Conservation (phyloP, 2,797 vertebrate genomes). For the Galaxias olidus region DNA sequence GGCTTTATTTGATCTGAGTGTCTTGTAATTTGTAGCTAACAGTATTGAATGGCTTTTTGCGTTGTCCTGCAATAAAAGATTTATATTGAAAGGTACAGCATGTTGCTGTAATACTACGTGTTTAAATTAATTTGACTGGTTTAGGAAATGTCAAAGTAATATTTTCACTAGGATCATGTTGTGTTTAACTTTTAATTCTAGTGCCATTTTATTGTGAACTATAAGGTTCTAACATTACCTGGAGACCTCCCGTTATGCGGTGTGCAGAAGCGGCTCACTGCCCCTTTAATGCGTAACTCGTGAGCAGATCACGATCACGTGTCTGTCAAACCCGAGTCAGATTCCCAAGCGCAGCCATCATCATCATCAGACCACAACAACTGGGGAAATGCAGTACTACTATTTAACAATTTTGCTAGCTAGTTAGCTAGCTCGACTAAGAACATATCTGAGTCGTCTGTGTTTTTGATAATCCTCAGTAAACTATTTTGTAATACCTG, state of each 20-base stretch:
- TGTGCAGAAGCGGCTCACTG: no score
- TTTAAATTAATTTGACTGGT: background rate
- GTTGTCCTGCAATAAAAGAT: constrained; percentile 68
- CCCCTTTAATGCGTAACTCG: constrained; percentile 64
- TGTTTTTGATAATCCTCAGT: rapidly evolving
- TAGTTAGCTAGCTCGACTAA: background rate
- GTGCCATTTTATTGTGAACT: no score
- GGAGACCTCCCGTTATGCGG: no score
- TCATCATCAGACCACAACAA: constrained; percentile 28
- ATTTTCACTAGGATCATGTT: no score
- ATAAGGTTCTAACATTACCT: no score
- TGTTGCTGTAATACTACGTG: constrained; percentile 20
- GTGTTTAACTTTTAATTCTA: no score
- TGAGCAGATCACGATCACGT: constrained; percentile 63
- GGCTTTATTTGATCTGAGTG: constrained; percentile 39
- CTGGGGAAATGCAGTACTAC: background rate
- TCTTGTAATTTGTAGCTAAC: constrained; percentile 61
- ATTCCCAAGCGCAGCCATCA: constrained; percentile 47
- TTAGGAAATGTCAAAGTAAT: no score
- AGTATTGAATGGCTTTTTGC: constrained; percentile 66
- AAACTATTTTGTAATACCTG: no score
- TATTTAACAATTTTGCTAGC: constrained; percentile 1
- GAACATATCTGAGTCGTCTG: background rate
- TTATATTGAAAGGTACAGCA: constrained; percentile 60
- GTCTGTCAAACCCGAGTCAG: constrained; percentile 50